Percentiles rank a stretch among this genome's conserved stretches.
phyloP scores from a whole-genome alignment of 1,140 invertebrate genomes.

The Hyles euphorbiae region DNA sequence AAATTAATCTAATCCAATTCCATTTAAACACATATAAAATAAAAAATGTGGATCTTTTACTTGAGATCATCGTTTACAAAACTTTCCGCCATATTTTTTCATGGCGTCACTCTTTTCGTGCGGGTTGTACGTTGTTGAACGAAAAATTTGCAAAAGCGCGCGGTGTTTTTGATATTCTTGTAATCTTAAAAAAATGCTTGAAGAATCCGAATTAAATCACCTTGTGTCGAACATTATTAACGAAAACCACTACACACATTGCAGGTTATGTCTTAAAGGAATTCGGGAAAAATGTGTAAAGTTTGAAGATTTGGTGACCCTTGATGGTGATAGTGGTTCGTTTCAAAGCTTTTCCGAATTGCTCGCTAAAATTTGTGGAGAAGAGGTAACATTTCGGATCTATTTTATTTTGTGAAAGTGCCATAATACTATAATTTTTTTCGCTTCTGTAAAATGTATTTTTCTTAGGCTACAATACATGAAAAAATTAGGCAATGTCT shows the following conservation, averaged over 20 bases:
- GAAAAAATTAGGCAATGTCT: no score
- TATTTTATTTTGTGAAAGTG: not conserved
- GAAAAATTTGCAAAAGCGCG: conserved; percentile 47
- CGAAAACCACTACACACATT: conserved; percentile 48
- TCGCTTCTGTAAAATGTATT: not conserved
- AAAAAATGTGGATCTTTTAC: not conserved
- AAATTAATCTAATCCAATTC: no score
- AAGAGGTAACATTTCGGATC: conserved; percentile 26
- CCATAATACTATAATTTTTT: no score
- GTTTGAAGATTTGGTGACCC: conserved; percentile 32
- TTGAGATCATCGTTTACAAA: not conserved
- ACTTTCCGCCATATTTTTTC: conserved; percentile 12
- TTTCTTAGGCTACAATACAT: no score
- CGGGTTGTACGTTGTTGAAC: conserved; percentile 40
- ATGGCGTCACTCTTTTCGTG: conserved; percentile 2
- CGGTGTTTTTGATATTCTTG: conserved; percentile 24
- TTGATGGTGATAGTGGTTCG: not conserved
- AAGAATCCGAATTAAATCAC: conserved; percentile 34
- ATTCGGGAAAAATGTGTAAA: conserved; percentile 46
- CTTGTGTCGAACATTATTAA: conserved; percentile 52
- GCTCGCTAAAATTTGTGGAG: conserved; percentile 37
- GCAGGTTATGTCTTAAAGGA: conserved; percentile 58
- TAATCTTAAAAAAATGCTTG: conserved; percentile 22
- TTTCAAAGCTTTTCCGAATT: conserved; percentile 22
- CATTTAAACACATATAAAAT: not conserved